Evolutionary conservation across 2,113 vertebrate genomes (phyloP).

Genomic region (Bos taurus): ARS-UCD2.0 NC_037351.1:10991001-10991500

Average conservation of each 20-base stretch:
- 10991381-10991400: constrained; percentile 56
- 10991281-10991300: constrained; percentile 5
- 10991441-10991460: constrained; percentile 43
- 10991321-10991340: constrained; percentile 40
- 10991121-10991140: constrained; percentile 78
- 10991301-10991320: constrained; percentile 52
- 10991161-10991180: constrained; percentile 59
- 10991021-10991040: constrained; percentile 57
- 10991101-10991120: constrained; percentile 77
- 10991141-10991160: constrained; percentile 73
- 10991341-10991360: constrained; percentile 48
- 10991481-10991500: constrained; percentile 67
- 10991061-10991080: constrained; percentile 63
- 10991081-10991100: constrained; percentile 75
- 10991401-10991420: constrained; percentile 2
- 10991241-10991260: constrained; percentile 60
- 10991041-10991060: constrained; percentile 33
- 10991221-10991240: constrained; percentile 62
- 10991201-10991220: constrained; percentile 65
- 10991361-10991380: constrained; percentile 46
- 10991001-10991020: constrained; percentile 30
- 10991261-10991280: constrained; percentile 27
- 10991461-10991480: not conserved
- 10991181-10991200: constrained; percentile 33
- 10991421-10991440: constrained; percentile 57